Evolutionary conservation across 2,797 vertebrate species (phyloP).

Genomic region (Vireo griseus): DNA sequence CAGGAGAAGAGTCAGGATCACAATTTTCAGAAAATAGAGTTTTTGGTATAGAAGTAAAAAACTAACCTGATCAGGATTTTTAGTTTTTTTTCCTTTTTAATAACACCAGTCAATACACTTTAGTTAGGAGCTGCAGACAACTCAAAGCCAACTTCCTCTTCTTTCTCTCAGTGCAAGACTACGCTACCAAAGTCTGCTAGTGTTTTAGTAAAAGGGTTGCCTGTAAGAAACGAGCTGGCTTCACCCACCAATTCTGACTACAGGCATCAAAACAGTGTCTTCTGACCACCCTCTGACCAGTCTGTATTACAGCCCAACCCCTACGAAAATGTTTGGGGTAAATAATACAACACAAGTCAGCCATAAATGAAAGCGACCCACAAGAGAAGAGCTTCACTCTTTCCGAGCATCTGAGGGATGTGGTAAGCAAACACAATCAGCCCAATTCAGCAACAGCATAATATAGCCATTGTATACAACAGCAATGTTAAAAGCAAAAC

Average conservation of each 20-base stretch:
- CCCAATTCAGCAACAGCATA: constrained; percentile 17
- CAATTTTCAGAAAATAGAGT: accelerated
- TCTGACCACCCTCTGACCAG: neutral
- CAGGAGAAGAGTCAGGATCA: neutral
- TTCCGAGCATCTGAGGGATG: neutral
- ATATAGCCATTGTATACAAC: neutral
- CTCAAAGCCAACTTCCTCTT: neutral
- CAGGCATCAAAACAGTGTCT: neutral
- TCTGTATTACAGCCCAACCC: neutral
- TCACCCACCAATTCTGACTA: neutral
- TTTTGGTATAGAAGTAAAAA: neutral
- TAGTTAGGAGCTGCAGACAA: neutral
- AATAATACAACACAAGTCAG: neutral
- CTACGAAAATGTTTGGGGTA: neutral
- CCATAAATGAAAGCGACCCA: neutral
- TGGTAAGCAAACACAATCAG: neutral
- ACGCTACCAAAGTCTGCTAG: neutral
- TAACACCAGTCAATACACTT: neutral
- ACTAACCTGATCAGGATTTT: neutral
- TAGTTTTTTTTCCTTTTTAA: neutral
- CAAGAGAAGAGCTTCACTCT: neutral
- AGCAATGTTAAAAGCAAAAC: neutral
- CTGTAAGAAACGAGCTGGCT: neutral
- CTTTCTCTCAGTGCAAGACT: neutral
- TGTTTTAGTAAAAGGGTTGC: neutral